Evolutionary conservation across 2,888 invertebrate species (phyloP), one percentile per base, ranked within the genome.

Genomic region (Nomada hirtipes): DNA sequence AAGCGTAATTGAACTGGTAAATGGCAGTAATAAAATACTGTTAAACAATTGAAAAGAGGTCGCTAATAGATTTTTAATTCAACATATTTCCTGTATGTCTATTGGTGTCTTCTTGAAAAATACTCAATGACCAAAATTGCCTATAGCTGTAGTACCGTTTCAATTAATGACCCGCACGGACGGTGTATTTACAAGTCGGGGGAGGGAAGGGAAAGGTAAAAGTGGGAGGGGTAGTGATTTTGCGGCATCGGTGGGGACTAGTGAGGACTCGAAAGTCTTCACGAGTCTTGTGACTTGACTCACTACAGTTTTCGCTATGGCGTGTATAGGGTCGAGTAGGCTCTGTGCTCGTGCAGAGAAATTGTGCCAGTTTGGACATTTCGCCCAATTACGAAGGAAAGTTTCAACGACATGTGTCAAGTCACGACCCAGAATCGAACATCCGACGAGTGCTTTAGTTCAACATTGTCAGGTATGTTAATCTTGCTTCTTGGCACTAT

Each of bases 321-420:
- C 97, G 96, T 96, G 96, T 96, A 95, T 96, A 96, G 96, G 96
- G 95, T 96, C 97, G 95, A 96, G 96, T 95, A 96, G 97, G 95
- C 95, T 97, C 94, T 97, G 97, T 96, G 96, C 96, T 95, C 96
- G 97, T 95, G 96, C 96, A 94, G 96, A 97, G 95, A 97, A 97
- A 96, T 95, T 97, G 96, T 97, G 97, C 96, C 96, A 96, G 95
- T 96, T 96, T 94, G 96, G 96, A 95, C 95, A 92, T 90, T 91
- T 93, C 89, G 95, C 94, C 91, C 94, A 94, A 92, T 94, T 96
- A 94, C 95, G 96, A 93, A 96, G 95, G 94, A 96, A 96, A 95
- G 95, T 95, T 94, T 95, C 95, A 93, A 92, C 94, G 86, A 95
- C 95, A 95, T 95, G 96, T 95, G 96, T 95, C 95, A 95, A 95